Conservation (phyloP, 2,113 vertebrate genomes). For the Nestor notabilis region DNA sequence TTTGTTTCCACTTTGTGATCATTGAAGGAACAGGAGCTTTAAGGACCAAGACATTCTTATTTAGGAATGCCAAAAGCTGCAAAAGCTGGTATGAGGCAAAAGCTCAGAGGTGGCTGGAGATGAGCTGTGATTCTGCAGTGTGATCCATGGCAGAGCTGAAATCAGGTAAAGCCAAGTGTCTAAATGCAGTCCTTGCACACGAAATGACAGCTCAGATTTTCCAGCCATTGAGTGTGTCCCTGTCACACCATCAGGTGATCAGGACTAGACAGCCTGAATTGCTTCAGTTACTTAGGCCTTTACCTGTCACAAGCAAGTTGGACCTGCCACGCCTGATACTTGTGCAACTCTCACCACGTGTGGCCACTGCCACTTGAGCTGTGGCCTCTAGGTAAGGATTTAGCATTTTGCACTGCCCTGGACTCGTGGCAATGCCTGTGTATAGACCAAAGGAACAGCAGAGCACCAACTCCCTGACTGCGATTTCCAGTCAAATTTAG, state of each 20-base stretch:
- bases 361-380: neutral
- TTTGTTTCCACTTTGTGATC: neutral
- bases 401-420: neutral
- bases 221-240: neutral
- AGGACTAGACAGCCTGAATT: neutral
- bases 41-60: neutral
- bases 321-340: neutral
- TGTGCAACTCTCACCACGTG: neutral
- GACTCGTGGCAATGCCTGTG: neutral
- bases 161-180: neutral
- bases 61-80: neutral
- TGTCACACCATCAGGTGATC: neutral
- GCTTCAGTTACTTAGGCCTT: neutral
- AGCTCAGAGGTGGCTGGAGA: neutral
- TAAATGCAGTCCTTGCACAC: neutral
- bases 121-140: neutral
- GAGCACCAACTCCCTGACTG: neutral
- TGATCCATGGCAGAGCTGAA: neutral
- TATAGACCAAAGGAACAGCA: neutral
- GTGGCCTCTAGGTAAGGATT: neutral
- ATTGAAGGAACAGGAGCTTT: neutral
- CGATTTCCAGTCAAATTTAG: neutral
- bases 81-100: neutral
- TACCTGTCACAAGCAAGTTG: neutral
- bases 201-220: neutral